Percentiles rank a stretch among this genome's conserved stretches.
phyloP scores from a whole-genome alignment of 2,888 invertebrate genomes.

The Scaeva pyrastri region DNA sequence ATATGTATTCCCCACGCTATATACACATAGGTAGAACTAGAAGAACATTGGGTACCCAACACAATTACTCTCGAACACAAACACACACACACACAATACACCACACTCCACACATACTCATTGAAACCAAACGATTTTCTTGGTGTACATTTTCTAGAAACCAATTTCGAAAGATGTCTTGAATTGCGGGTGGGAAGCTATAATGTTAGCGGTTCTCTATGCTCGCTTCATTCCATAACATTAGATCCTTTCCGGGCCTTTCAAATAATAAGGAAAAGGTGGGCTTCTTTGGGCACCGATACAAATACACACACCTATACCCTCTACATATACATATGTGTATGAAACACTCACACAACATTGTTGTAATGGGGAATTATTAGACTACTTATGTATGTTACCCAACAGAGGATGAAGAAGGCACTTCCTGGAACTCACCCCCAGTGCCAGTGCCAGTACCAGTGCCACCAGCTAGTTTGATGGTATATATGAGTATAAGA shows the following conservation, averaged over 20 bases:
- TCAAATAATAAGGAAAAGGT: not conserved
- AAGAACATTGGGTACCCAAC: too few species aligned
- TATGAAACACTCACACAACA: conserved; percentile 19
- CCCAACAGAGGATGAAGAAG: conserved; percentile 20
- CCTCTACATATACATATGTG: too few species aligned
- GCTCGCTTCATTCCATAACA: conserved; percentile 17
- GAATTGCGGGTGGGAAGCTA: conserved; percentile 25
- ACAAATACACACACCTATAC: not conserved
- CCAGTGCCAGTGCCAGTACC: too few species aligned
- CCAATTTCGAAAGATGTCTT: conserved; percentile 42
- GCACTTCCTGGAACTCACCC: conserved; percentile 6
- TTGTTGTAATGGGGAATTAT: conserved; percentile 67
- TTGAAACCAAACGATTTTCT: conserved; percentile 8
- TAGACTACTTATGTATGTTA: conserved; percentile 64
- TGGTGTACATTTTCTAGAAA: conserved; percentile 33
- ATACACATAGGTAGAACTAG: too few species aligned
- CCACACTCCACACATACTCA: not conserved
- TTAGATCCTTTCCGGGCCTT: not conserved
- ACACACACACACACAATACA: not conserved
- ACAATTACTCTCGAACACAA: not conserved
- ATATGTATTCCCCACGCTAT: too few species aligned
- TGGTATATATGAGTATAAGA: not conserved
- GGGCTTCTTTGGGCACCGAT: conserved; percentile 40
- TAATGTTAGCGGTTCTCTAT: conserved; percentile 29
- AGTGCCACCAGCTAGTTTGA: not conserved